A percentile compares a stretch with the other conserved stretches of the same genome.
Conservation (phyloP, 2,113 vertebrate species). For the Cathartes aura region DNA sequence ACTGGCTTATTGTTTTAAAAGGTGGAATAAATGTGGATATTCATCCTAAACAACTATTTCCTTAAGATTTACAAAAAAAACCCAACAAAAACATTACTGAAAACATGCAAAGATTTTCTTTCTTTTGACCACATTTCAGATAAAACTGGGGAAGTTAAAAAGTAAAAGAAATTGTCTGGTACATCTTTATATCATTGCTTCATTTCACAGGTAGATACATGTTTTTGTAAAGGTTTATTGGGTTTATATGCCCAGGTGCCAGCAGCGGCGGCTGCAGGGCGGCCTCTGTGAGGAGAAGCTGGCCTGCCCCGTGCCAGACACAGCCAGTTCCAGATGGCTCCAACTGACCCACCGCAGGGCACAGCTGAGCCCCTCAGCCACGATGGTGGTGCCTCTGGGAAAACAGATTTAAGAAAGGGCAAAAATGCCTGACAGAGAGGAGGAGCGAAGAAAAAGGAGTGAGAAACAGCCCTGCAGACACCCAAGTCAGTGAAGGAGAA, state of each 20-base stretch:
- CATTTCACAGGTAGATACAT: background rate
- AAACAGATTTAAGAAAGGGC: background rate
- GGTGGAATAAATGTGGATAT: background rate
- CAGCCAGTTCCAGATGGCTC: background rate
- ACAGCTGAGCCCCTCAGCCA: rapidly evolving
- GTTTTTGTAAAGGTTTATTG: background rate
- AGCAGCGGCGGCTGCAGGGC: rapidly evolving
- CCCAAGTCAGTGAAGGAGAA: background rate
- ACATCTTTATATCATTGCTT: background rate
- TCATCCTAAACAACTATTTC: background rate
- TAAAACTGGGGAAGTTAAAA: background rate
- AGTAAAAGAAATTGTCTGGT: background rate
- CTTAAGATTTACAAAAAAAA: background rate
- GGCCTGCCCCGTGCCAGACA: rapidly evolving
- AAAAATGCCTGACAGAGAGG: background rate
- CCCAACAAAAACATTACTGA: background rate
- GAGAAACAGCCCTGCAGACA: background rate
- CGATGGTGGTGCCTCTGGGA: rapidly evolving
- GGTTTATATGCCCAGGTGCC: background rate
- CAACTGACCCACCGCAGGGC: rapidly evolving
- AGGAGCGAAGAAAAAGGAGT: too few relatives aligned
- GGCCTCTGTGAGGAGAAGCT: background rate
- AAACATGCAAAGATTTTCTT: background rate
- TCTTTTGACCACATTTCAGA: background rate
- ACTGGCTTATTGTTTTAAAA: background rate